phyloP scores from a whole-genome alignment of 2,113 vertebrate genomes.

The Planiliza haematocheilus region DNA sequence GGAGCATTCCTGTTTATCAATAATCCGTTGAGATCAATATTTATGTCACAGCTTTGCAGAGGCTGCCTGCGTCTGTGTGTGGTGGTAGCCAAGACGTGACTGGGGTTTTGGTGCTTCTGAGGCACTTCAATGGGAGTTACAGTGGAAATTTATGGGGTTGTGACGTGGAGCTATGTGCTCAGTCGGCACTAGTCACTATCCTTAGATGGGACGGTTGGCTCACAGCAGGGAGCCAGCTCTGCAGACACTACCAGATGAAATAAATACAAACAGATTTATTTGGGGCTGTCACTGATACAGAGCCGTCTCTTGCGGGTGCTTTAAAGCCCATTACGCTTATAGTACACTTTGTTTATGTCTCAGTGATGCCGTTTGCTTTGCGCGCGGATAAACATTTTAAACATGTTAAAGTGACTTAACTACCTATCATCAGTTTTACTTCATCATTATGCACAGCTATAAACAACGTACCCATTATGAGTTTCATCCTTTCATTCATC shows the following conservation, averaged over 20 bases:
- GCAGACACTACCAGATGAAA: slow-evolving; percentile 67
- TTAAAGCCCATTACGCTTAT: slow-evolving; percentile 22
- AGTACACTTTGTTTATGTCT: slow-evolving; percentile 39
- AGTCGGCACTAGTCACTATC: slow-evolving; percentile 61
- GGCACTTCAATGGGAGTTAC: slow-evolving; percentile 64
- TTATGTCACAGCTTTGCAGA: slow-evolving; percentile 61
- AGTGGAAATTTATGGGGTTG: slow-evolving; percentile 66
- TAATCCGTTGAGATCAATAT: slow-evolving; percentile 73
- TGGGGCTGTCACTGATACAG: slow-evolving; percentile 59
- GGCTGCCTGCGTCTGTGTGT: slow-evolving; percentile 63
- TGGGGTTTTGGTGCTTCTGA: slow-evolving; percentile 62
- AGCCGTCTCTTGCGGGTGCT: slow-evolving; percentile 32
- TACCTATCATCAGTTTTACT: too few species aligned
- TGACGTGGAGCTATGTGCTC: slow-evolving; percentile 72
- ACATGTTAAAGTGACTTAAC: too few species aligned
- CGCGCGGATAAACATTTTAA: neutral
- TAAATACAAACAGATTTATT: slow-evolving; percentile 71
- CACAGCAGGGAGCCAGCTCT: slow-evolving; percentile 61
- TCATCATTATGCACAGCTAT: too few species aligned
- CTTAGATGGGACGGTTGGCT: slow-evolving; percentile 63
- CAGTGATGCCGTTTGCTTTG: neutral
- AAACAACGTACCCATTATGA: too few species aligned
- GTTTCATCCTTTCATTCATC: too few species aligned
- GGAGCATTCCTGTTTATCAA: slow-evolving; percentile 70
- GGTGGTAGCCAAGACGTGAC: slow-evolving; percentile 69